Conservation (phyloP, 2,113 vertebrate genomes). For the Neotragus pygmaeus region DNA sequence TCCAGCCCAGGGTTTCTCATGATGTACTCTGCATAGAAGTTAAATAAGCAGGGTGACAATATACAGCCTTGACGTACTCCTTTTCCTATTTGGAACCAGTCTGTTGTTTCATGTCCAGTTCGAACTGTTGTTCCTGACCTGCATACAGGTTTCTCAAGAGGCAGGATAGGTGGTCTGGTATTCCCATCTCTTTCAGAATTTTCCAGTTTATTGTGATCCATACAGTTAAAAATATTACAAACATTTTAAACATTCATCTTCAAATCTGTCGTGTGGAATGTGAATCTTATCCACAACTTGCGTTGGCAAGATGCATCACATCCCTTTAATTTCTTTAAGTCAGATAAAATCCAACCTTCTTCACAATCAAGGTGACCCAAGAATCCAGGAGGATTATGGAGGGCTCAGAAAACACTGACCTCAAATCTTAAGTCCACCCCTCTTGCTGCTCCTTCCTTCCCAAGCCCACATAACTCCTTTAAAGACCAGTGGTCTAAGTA, state of each 20-base stretch:
- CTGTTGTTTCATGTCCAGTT: too few relatives aligned
- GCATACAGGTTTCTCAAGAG: too few relatives aligned
- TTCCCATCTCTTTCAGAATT: too few relatives aligned
- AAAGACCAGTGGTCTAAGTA: neutral
- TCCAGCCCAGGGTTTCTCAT: too few relatives aligned
- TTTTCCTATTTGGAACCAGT: too few relatives aligned
- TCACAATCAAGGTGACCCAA: neutral
- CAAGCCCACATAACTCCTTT: neutral
- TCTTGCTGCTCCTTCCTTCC: neutral
- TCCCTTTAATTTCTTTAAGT: neutral
- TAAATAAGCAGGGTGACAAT: too few relatives aligned
- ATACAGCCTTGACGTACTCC: too few relatives aligned
- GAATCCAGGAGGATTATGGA: neutral
- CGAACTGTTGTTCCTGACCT: too few relatives aligned
- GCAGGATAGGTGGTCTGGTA: too few relatives aligned
- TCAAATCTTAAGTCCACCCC: neutral
- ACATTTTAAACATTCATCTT: neutral
- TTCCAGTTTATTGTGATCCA: too few relatives aligned
- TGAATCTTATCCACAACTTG: neutral
- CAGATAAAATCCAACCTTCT: neutral
- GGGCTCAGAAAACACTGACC: neutral
- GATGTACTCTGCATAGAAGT: too few relatives aligned
- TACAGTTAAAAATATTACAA: neutral
- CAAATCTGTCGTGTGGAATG: neutral
- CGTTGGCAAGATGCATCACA: neutral